Conservation (phyloP, 2,113 vertebrate species). For the Sphaerodactylus townsendi region DNA sequence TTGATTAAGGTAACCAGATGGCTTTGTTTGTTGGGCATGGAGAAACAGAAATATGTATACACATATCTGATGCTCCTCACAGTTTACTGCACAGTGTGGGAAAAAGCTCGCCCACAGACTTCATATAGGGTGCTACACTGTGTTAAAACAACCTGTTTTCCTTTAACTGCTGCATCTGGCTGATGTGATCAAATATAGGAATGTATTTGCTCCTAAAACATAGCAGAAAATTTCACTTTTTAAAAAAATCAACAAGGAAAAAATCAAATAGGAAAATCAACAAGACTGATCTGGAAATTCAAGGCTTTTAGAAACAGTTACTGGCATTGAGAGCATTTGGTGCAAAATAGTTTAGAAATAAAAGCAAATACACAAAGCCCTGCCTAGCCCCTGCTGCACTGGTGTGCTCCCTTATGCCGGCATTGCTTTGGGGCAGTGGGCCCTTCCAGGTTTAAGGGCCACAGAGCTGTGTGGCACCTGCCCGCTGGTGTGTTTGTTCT, state of each 20-base stretch:
- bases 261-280: neutral
- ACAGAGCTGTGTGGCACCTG: too few species aligned
- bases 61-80: constrained; percentile 30
- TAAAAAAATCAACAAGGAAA: neutral
- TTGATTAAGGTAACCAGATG: constrained; percentile 67
- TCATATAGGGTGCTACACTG: neutral
- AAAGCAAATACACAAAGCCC: neutral
- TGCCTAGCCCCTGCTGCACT: too few species aligned
- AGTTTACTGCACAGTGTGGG: constrained; percentile 12
- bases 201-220: neutral
- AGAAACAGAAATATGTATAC: neutral
- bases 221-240: neutral
- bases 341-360: neutral
- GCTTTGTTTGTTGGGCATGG: constrained; percentile 58
- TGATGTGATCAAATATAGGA: neutral
- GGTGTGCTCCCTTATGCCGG: too few species aligned
- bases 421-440: too few species aligned
- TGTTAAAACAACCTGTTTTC: neutral
- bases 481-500: too few species aligned
- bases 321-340: neutral
- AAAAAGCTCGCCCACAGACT: neutral
- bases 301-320: neutral
- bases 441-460: too few species aligned
- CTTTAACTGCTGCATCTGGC: neutral
- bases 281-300: neutral